Evolutionary conservation across 2,113 vertebrate genomes (phyloP).

Genomic region (Anhinga rufa): DNA sequence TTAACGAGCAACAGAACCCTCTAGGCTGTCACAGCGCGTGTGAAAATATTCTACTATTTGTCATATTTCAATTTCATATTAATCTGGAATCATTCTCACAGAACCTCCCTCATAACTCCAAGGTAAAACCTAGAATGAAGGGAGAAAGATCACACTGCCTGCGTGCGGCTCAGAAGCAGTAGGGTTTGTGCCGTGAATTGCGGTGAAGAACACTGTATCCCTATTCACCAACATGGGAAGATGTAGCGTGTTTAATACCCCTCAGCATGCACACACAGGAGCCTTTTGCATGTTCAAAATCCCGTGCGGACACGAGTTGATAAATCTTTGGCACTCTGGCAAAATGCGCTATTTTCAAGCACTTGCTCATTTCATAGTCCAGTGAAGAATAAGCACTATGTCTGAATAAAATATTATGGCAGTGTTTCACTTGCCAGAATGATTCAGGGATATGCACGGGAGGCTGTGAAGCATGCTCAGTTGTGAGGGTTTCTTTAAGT

Average conservation of each 20-base stretch:
- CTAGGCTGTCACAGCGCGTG: neutral
- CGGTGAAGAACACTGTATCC: neutral
- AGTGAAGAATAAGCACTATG: neutral
- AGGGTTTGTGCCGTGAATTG: neutral
- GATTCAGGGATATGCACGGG: conserved; percentile 45
- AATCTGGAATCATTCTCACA: conserved; percentile 3
- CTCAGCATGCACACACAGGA: neutral
- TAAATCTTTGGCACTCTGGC: neutral
- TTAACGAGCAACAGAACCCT: conserved; percentile 26
- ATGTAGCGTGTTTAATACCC: neutral
- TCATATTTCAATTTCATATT: conserved; percentile 22
- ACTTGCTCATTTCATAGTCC: conserved; percentile 34
- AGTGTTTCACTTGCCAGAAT: conserved; percentile 31
- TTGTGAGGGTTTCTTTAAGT: neutral
- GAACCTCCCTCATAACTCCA: neutral
- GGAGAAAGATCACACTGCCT: neutral
- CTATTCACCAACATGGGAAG: neutral
- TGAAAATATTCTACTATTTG: conserved; percentile 39
- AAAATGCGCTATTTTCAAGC: conserved; percentile 3
- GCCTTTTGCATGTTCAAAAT: neutral
- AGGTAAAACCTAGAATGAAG: neutral
- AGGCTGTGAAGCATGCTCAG: conserved; percentile 14
- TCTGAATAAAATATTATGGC: conserved; percentile 41
- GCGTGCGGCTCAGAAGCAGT: neutral
- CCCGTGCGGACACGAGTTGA: neutral